These are phyloP conservation scores for Anadara kagoshimensis DNA, from an alignment of 1,140 invertebrate genomes.

Conservation along the genomic window DNA sequence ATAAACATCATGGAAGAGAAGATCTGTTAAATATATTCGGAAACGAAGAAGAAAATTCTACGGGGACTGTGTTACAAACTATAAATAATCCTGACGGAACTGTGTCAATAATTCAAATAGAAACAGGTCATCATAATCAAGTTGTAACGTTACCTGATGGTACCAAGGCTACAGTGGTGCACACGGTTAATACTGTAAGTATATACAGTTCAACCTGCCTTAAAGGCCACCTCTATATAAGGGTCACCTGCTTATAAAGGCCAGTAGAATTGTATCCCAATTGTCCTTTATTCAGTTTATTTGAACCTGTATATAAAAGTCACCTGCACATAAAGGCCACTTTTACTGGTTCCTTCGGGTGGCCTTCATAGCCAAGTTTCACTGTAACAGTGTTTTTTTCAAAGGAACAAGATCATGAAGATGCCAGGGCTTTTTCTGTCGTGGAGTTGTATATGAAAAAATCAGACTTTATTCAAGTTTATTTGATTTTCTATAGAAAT, in stretches of 20 bases:
- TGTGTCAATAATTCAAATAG: conserved; percentile 96
- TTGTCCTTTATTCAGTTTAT: too few relatives aligned
- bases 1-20: conserved; percentile 97
- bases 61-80: conserved; percentile 88
- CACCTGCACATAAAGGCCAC: too few relatives aligned
- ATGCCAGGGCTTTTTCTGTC: too few relatives aligned
- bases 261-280: too few relatives aligned
- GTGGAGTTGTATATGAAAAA: too few relatives aligned
- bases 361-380: too few relatives aligned
- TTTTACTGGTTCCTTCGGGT: too few relatives aligned
- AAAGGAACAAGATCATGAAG: too few relatives aligned
- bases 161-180: conserved; percentile 94
- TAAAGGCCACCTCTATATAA: too few relatives aligned
- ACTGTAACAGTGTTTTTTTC: too few relatives aligned
- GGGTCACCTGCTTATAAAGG: too few relatives aligned
- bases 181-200: conserved; percentile 80
- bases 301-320: too few relatives aligned
- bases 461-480: background rate
- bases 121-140: conserved; percentile 86
- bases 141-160: conserved; percentile 97
- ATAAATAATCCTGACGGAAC: conserved; percentile 97
- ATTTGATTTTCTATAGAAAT: background rate
- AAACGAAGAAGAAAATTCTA: conserved; percentile 29
- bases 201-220: background rate
- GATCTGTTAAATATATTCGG: conserved; percentile 95